Base-by-base conservation (phyloP, 2,888 invertebrate genomes). In the Nematopogon swammerdamellus region DNA sequence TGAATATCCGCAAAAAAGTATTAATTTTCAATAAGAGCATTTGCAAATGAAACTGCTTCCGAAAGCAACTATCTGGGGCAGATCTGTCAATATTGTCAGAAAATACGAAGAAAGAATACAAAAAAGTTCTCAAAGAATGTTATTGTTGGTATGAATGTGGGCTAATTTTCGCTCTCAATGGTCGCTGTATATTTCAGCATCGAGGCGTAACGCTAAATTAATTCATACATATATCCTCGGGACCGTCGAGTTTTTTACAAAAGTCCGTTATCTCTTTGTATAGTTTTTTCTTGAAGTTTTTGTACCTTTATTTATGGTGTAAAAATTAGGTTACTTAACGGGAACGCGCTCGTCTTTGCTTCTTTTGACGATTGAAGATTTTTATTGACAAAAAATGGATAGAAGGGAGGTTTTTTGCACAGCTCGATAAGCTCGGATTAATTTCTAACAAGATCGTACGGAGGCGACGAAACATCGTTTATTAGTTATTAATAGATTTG, bases 291-390 rank as follows among this genome's bases (percentile, higher is more conserved):
- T 43, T 19, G 6, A 10, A 14, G 70, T 69, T 74, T 69, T 45
- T 44, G 45, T 19, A 57, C 60, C 67, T 63, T 73, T 77, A 79
- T 74, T 72, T 75, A 76, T 72, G 75, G 77, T 71, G 75, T 64
- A 72, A 75, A 75, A 77, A 79, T 79, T 79, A 74, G 79, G 77
- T 77, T 76, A 77, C 79, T 79, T 77, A 77, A 69, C 75, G 76
- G 75, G 68, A 74, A 73, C 73, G 56, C 52, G 53, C 44, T 14
- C 58, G 58, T 79, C 74, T 74, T 62, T 58, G 52, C 14, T 20
- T 46, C 43, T 50, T 42, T 42, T 20, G 46, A 46, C 11, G 19
- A 36, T 36, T 36, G 11, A 14, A 36, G 8, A 14, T 45, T 49
- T 45, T 36, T n/a, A n/a, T n/a, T n/a, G n/a, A n/a, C n/a, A n/a